Evolutionary conservation across 2,797 vertebrate genomes (phyloP).

Genomic region (Leucoraja ocellata): DNA sequence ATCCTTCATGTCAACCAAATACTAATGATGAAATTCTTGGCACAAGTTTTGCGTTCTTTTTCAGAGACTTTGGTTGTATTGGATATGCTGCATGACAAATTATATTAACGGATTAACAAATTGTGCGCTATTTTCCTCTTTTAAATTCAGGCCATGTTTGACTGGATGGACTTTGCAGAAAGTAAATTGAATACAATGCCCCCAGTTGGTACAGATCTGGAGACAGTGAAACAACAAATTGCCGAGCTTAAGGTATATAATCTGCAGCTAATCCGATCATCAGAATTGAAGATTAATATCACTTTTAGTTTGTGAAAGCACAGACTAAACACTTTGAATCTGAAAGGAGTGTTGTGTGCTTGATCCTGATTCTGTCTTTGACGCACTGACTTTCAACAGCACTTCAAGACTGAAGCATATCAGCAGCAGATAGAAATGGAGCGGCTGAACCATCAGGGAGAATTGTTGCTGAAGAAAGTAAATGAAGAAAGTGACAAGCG

Average conservation of each 20-base stretch:
- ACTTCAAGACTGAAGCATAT: constrained; percentile 90
- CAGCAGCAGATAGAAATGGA: constrained; percentile 98
- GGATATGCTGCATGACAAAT: background rate
- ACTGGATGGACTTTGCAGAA: constrained; percentile 93
- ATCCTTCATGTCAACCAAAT: background rate
- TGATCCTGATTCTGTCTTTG: background rate
- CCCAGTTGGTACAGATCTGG: constrained; percentile 89
- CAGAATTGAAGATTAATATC: background rate
- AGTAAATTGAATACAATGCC: constrained; percentile 88
- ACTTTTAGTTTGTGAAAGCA: background rate
- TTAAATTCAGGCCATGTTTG: constrained; percentile 80
- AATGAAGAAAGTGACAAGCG: constrained; percentile 74
- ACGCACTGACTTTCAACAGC: constrained; percentile 53
- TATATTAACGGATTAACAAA: background rate
- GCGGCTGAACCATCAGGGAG: constrained; percentile 85
- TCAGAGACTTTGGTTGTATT: background rate
- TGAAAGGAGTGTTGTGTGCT: background rate
- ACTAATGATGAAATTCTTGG: background rate
- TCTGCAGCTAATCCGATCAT: background rate
- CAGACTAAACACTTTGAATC: background rate
- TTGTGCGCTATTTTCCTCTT: constrained; percentile 24
- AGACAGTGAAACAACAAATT: constrained; percentile 96
- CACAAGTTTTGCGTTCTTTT: background rate
- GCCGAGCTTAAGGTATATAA: constrained; percentile 84
- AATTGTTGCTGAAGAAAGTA: constrained; percentile 85